phyloP scores from a whole-genome alignment of 2,113 vertebrate species.

The Capreolus pygargus region DNA sequence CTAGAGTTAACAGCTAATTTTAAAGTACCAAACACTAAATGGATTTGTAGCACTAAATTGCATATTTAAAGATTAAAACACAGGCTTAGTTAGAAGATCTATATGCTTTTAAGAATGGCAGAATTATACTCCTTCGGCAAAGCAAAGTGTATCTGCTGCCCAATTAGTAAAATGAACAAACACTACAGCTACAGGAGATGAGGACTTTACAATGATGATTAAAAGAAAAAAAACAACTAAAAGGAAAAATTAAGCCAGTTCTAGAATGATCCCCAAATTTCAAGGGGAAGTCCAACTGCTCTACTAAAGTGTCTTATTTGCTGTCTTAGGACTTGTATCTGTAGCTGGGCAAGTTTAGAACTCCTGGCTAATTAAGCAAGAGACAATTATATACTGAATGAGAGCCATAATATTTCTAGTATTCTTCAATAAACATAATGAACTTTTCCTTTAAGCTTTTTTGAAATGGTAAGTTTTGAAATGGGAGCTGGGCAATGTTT shows the following conservation, averaged over 20 bases:
- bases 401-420: background rate
- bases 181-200: background rate
- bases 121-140: background rate
- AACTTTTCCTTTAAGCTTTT: background rate
- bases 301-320: background rate
- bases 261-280: slow-evolving; percentile 29
- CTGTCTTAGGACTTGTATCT: background rate
- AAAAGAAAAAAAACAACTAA: background rate
- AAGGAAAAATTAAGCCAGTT: background rate
- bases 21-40: slow-evolving; percentile 11
- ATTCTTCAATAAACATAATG: background rate
- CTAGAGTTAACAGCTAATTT: background rate
- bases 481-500: background rate
- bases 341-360: background rate
- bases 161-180: slow-evolving; percentile 37
- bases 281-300: background rate
- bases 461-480: slow-evolving; percentile 17
- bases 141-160: background rate
- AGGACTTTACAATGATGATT: background rate
- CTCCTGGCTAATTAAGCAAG: background rate
- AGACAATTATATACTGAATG: background rate
- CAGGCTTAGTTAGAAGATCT: background rate
- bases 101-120: background rate
- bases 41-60: background rate
- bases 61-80: slow-evolving; percentile 3